These are phyloP conservation scores for Ceratina australensis DNA, from an alignment of 1,140 invertebrate genomes.

Conservation along the genomic window DNA sequence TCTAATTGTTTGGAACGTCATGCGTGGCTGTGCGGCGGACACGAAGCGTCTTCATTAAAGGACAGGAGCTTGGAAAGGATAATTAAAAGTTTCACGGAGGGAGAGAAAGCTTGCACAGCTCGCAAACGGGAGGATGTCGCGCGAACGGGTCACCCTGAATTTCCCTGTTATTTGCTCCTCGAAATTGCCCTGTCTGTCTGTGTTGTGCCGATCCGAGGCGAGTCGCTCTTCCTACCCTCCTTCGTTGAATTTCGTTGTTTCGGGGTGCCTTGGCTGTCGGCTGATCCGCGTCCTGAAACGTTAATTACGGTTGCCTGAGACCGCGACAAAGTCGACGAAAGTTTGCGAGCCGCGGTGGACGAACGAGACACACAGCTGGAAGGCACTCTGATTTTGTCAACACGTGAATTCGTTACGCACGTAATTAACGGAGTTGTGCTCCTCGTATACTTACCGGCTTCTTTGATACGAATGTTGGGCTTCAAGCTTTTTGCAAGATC, in stretches of 20 bases:
- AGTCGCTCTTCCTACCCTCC: conserved; percentile 6
- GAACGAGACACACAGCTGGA: neutral
- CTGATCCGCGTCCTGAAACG: conserved; percentile 29
- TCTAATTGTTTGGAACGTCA: conserved; percentile 69
- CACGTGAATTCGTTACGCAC: neutral
- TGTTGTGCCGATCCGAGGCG: conserved; percentile 2
- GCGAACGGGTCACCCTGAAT: conserved; percentile 33
- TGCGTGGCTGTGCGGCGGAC: conserved; percentile 22
- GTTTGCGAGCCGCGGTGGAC: neutral
- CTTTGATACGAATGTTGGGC: neutral
- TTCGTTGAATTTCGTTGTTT: conserved; percentile 41
- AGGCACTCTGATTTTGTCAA: conserved; percentile 15
- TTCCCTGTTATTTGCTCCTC: conserved; percentile 42
- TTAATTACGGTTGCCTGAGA: conserved; percentile 41
- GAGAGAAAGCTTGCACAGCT: conserved; percentile 23
- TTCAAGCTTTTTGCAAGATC: neutral
- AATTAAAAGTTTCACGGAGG: conserved; percentile 69
- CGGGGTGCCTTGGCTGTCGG: conserved; percentile 18
- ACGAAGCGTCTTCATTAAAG: conserved; percentile 65
- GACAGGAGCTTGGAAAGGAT: conserved; percentile 58
- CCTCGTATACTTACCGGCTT: neutral
- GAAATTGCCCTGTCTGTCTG: conserved; percentile 28
- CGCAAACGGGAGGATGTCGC: conserved; percentile 1
- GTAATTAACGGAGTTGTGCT: neutral
- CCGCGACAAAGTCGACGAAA: conserved; percentile 37